Percentiles rank a stretch among this genome's conserved stretches.
Evolutionary conservation across 2,113 vertebrate species (phyloP).

Genomic region (Macheiramphus alcinus): DNA sequence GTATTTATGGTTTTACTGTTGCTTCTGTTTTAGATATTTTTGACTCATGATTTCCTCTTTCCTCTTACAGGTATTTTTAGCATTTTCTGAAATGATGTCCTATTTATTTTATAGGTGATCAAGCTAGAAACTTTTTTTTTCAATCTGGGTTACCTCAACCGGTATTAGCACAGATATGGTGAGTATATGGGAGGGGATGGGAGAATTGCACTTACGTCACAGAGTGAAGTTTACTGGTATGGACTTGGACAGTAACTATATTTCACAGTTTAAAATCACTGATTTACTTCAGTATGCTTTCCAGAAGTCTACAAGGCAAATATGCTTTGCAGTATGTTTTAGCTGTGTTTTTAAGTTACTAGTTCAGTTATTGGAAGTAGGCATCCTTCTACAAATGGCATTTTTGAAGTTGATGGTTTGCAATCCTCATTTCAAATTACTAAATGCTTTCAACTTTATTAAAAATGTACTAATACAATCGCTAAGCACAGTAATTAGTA

Average conservation of each 20-base stretch:
- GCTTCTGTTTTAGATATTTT: background rate
- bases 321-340: background rate
- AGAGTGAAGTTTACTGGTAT: background rate
- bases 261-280: background rate
- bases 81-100: constrained; percentile 19
- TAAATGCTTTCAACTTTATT: background rate
- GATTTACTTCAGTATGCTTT: background rate
- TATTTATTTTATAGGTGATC: constrained; percentile 83
- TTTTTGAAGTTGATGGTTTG: background rate
- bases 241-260: background rate
- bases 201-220: background rate
- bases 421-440: background rate
- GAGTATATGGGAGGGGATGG: constrained; percentile 56
- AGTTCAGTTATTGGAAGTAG: background rate
- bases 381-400: background rate
- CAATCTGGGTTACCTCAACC: constrained; percentile 95
- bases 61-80: background rate
- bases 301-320: background rate
- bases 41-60: background rate
- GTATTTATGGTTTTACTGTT: background rate
- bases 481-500: background rate
- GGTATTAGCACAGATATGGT: constrained; percentile 99
- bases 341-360: background rate
- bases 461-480: background rate
- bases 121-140: constrained; percentile 98